A percentile compares a stretch with the other conserved stretches of the same genome.
phyloP scores from a whole-genome alignment of 2,797 vertebrate species.

The Karalla daura region DNA sequence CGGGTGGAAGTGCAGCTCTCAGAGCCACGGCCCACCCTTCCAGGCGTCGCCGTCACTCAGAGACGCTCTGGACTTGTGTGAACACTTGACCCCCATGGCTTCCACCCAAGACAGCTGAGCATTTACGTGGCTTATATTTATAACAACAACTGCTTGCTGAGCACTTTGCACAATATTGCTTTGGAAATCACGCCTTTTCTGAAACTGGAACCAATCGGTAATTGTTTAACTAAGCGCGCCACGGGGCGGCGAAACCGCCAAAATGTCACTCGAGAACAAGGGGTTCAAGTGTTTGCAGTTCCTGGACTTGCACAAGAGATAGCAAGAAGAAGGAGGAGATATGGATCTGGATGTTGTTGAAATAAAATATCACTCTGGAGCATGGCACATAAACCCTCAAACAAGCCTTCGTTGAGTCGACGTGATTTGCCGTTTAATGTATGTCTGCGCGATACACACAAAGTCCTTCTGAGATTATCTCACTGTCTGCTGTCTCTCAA shows the following conservation, averaged over 20 bases:
- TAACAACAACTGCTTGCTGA: slow-evolving; percentile 43
- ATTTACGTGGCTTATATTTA: slow-evolving; percentile 84
- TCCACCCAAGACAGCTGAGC: slow-evolving; percentile 85
- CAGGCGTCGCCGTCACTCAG: slow-evolving; percentile 85
- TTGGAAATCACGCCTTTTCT: slow-evolving; percentile 10
- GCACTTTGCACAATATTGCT: slow-evolving; percentile 33
- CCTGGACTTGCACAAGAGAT: background rate
- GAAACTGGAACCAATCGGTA: background rate
- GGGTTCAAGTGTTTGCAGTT: background rate
- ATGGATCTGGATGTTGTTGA: background rate
- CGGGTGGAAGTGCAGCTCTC: slow-evolving; percentile 18
- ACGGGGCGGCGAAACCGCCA: background rate
- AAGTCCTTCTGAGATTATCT: slow-evolving; percentile 3
- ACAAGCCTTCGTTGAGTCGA: background rate
- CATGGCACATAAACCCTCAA: background rate
- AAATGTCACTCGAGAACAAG: background rate
- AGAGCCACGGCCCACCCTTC: slow-evolving; percentile 53
- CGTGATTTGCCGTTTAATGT: background rate
- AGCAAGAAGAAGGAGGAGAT: background rate
- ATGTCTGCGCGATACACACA: background rate
- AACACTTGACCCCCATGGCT: slow-evolving; percentile 64
- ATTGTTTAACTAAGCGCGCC: background rate
- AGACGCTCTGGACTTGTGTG: slow-evolving; percentile 32
- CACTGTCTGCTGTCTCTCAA: slow-evolving; percentile 26
- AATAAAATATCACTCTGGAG: too few species aligned